Base-by-base conservation (phyloP, 2,888 invertebrate genomes). In the Prosopocoilus inquinatus region DNA sequence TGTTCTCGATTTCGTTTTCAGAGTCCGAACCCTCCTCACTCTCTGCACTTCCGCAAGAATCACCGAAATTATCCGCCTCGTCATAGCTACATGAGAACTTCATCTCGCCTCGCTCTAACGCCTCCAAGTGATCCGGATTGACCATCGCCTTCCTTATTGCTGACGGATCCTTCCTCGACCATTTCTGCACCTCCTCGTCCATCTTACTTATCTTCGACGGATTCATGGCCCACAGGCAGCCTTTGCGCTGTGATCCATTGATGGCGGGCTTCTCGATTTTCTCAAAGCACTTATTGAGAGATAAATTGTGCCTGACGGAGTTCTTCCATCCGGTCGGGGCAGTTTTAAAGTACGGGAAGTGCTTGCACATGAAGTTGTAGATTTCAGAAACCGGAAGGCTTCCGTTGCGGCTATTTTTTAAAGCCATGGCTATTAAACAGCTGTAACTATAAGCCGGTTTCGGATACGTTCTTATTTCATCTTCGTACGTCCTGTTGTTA, bases 321-420 rank as follows among this genome's bases (percentile, higher is more conserved):
- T 98, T 98, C 79, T 98, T 98, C 98, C 98, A 98, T 11, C 97
- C 97, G 73, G 91, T 94, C 15, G 96, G 97, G 8, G 98, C 98
- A 1, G 95, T 96, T 80, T 96, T 96, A 77, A 98, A 98, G 77
- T 96, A 98, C 0, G 98, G 98, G 75, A 98, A 98, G 76, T 98
- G 96, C 78, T 95, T 93, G 91, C 95, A 97, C 91, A 98, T 96
- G 74, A 98, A 98, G 75, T 93, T 95, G 78, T 98, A 98, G 67
- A 98, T 98, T 80, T 98, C 98, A 9, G 96, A 96, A 34, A 98
- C 98, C 2, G 97, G 97, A 69, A 98, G 79, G 69, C 94, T 93
- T 52, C 97, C 97, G 52, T 91, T 91, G 67, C 89, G 85, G 59
- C 96, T 96, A 76, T 98, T 98, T 78, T 97, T 97, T 60, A 98